Conservation (phyloP, 2,113 vertebrate genomes). For the Myrmecophaga tridactyla region DNA sequence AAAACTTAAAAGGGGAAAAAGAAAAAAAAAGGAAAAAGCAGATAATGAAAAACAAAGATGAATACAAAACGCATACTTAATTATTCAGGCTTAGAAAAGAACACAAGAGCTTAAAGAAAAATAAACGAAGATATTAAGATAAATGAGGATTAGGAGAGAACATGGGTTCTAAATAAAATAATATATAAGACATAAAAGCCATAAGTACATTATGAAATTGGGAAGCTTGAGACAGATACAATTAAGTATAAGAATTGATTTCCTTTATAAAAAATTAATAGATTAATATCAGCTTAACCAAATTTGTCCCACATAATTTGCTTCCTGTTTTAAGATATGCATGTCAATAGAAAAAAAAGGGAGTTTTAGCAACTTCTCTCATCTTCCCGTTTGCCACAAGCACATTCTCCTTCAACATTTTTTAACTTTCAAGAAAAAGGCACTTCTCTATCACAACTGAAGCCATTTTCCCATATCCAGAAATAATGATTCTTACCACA, state of each 20-base stretch:
- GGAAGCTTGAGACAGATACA: background rate
- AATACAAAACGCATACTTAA: fast-evolving
- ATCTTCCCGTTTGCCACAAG: background rate
- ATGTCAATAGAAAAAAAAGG: fast-evolving
- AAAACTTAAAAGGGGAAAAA: fast-evolving
- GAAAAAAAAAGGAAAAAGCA: no score
- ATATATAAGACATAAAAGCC: fast-evolving
- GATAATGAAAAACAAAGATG: fast-evolving
- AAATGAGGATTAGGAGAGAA: fast-evolving
- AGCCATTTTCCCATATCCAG: constrained; percentile 9
- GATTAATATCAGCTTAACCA: background rate
- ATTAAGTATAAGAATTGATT: fast-evolving
- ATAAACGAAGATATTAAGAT: background rate
- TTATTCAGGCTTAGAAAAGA: background rate
- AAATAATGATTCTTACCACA: background rate
- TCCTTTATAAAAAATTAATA: background rate
- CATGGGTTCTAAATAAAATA: background rate
- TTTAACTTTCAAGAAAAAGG: background rate
- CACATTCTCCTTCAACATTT: fast-evolving
- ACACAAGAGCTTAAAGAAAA: background rate
- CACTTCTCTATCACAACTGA: background rate
- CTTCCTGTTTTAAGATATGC: background rate
- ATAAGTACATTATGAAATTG: fast-evolving
- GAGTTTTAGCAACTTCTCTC: background rate
- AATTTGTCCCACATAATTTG: background rate